Percentiles rank a stretch among this genome's conserved stretches.
Conservation (phyloP, 2,113 vertebrate genomes). For the Callospermophilus lateralis region DNA sequence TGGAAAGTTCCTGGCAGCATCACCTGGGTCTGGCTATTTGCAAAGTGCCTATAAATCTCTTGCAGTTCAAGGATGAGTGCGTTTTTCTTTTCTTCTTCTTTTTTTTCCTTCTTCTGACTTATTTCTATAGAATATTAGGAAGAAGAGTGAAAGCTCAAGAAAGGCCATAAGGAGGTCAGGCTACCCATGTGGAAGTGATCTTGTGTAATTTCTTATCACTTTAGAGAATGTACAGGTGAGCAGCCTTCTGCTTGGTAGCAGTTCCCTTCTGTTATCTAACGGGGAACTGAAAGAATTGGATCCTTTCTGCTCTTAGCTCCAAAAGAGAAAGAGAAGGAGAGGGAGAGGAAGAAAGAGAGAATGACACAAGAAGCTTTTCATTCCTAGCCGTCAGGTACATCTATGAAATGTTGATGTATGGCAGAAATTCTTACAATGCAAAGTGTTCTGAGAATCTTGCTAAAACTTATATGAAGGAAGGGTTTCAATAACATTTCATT, state of each 20-base stretch:
- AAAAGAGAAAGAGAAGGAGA: background rate
- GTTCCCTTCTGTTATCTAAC: too few species aligned
- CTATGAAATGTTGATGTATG: background rate
- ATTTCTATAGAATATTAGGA: constrained; percentile 16
- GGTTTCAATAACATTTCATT: background rate
- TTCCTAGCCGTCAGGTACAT: background rate
- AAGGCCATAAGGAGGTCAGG: constrained; percentile 31
- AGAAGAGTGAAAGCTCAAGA: constrained; percentile 36
- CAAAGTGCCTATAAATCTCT: constrained; percentile 73
- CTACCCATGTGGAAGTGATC: constrained; percentile 47
- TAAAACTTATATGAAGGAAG: background rate
- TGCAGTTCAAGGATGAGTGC: constrained; percentile 43
- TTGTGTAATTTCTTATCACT: background rate
- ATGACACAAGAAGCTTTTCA: background rate
- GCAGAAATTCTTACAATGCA: background rate
- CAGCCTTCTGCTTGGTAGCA: background rate
- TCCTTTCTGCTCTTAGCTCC: background rate
- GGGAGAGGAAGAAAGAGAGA: background rate
- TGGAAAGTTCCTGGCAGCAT: constrained; percentile 63
- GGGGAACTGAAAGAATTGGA: background rate
- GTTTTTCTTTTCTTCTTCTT: background rate
- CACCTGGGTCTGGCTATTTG: constrained; percentile 50
- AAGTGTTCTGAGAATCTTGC: background rate
- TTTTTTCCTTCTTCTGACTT: background rate
- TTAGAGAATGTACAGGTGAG: background rate